Evolutionary conservation across 2,888 invertebrate genomes (phyloP), one percentile per base, ranked within the genome.

Genomic region (Exephanes ischioxanthus): DNA sequence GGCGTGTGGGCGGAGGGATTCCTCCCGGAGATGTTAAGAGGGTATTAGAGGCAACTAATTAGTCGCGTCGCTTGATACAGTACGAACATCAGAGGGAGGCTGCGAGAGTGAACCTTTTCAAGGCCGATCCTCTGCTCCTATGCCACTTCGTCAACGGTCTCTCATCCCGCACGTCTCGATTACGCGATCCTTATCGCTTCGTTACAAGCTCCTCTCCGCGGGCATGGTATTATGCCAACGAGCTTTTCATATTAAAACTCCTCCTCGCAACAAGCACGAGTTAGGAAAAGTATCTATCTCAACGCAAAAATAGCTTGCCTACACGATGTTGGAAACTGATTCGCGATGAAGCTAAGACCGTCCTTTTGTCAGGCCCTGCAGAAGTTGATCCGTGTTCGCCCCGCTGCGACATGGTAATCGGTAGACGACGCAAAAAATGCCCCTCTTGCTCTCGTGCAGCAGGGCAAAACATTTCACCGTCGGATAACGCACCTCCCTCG

Each of bases 331-430:
- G 26, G 37, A 84, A 72, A 80, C 67, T 71, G 58, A 76, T 67
- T 76, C 48, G 48, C 76, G 83, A 84, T 80, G 55, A 55, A 45
- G 84, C 77, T 80, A 84, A 84, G 80, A 72, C 51, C 45, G 63
- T 75, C 73, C 48, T 9, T 14, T 41, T 22, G 37, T 61, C 41
- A 48, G 26, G 80, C 11, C 19, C 68, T 45, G 26, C n/a, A 16
- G 70, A 30, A 37, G 6, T 14, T 55, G 67, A 68, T 33, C 48
- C 76, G 41, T 76, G 48, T 76, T 71, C 76, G 71, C 73, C 75
- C 66, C 26, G 67, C 33, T 41, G 73, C 76, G 48, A 80, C 71
- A 22, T 58, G 66, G 75, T 76, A 76, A 70, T 76, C 71, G 71
- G 67, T 66, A 76, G 71, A 77, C 71, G 67, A 80, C 55, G 80